Conservation (phyloP, 1,140 invertebrate species). For the Bombus breviceps region DNA sequence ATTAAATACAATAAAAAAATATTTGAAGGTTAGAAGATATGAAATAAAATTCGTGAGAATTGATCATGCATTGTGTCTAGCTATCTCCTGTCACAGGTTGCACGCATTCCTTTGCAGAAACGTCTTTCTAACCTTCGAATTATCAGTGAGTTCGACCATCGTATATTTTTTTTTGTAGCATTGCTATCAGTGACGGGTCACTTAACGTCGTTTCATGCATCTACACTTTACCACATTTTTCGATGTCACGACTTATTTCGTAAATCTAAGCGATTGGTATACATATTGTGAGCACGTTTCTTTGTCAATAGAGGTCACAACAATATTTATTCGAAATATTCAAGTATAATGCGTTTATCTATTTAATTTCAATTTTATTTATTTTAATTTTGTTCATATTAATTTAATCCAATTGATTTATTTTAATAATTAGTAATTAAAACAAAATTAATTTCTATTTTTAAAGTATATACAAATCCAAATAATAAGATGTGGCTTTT, state of each 20-base stretch:
- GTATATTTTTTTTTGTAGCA: neutral
- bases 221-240: slow-evolving; percentile 41
- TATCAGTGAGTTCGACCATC: slow-evolving; percentile 22
- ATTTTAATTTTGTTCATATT: neutral
- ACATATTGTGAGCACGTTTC: slow-evolving; percentile 16
- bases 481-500: neutral
- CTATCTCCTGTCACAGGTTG: slow-evolving; percentile 49
- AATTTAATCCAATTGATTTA: neutral
- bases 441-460: neutral
- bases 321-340: neutral
- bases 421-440: neutral
- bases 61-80: slow-evolving; percentile 66
- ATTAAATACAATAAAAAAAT: neutral
- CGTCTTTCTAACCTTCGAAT: slow-evolving; percentile 67
- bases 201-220: slow-evolving; percentile 5
- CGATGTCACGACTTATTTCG: slow-evolving; percentile 73
- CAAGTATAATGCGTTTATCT: neutral
- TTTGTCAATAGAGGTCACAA: neutral
- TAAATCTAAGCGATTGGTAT: slow-evolving; percentile 72
- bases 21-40: slow-evolving; percentile 58
- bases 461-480: neutral
- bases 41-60: slow-evolving; percentile 75
- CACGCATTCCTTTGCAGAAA: slow-evolving; percentile 67
- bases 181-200: neutral
- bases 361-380: slow-evolving; percentile 4